Conservation (phyloP, 2,113 vertebrate genomes). For the Cricetomys ansorgei region DNA sequence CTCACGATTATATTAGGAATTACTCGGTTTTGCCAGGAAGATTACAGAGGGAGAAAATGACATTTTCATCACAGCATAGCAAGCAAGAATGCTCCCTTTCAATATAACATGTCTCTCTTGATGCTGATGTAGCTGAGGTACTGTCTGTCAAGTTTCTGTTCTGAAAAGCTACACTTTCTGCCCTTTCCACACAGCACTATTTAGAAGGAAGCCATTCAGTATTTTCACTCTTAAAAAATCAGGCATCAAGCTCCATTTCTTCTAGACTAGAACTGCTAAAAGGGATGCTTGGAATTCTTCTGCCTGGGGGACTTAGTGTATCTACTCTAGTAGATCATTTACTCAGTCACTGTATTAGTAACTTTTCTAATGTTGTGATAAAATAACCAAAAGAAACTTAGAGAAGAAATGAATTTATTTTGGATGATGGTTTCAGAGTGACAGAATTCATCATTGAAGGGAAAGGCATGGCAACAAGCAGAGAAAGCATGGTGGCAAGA, state of each 20-base stretch:
- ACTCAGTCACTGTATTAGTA: background rate
- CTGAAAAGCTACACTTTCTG: background rate
- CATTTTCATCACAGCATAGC: background rate
- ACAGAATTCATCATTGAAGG: background rate
- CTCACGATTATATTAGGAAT: background rate
- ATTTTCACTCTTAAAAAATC: background rate
- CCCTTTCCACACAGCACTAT: background rate
- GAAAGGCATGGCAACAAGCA: background rate
- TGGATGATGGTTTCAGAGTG: background rate
- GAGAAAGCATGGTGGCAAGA: background rate
- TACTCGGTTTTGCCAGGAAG: background rate
- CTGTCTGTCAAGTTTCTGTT: background rate
- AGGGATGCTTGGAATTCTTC: background rate
- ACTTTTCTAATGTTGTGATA: no score
- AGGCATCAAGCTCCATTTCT: background rate
- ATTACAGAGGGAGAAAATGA: background rate
- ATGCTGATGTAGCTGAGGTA: background rate
- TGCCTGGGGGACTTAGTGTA: background rate
- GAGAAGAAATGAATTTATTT: background rate
- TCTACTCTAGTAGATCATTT: background rate
- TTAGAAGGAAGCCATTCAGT: background rate
- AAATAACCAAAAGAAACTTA: background rate
- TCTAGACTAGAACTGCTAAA: background rate
- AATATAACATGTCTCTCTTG: background rate
- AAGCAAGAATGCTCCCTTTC: background rate